Conservation (phyloP, 2,888 invertebrate species). For the Diadromus collaris region DNA sequence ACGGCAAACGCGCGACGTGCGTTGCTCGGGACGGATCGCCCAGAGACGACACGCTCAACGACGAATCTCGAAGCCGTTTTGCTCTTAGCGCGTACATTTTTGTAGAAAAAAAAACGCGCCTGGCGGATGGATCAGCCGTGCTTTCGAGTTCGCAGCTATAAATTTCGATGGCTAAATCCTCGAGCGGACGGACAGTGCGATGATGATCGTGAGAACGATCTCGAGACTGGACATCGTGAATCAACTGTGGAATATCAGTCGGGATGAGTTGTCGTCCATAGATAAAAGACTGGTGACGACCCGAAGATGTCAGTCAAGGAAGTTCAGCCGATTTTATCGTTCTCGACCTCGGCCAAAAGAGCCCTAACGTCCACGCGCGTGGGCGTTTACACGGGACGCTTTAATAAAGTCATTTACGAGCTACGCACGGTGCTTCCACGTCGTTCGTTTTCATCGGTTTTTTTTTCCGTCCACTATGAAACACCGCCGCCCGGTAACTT, state of each 20-base stretch:
- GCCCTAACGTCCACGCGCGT: conserved; percentile 15
- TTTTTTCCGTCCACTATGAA: conserved; percentile 14
- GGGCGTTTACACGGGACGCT: conserved; percentile 24
- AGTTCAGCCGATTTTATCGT: conserved; percentile 61
- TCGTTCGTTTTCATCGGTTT: not conserved
- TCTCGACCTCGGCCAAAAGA: conserved; percentile 45
- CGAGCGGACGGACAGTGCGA: not conserved
- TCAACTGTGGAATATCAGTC: conserved; percentile 25
- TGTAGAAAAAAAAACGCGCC: not conserved
- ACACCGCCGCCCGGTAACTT: not conserved
- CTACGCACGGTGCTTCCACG: conserved; percentile 38
- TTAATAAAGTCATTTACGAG: conserved; percentile 68
- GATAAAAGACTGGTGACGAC: conserved; percentile 25
- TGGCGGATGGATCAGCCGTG: not conserved
- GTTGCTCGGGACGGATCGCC: not conserved
- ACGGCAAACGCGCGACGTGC: conserved; percentile 3
- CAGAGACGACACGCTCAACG: not conserved
- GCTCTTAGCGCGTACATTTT: not conserved
- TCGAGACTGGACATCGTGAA: conserved; percentile 38
- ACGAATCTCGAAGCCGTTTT: not conserved
- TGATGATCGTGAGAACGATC: conserved; percentile 30
- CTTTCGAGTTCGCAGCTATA: not conserved
- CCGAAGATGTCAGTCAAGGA: conserved; percentile 43
- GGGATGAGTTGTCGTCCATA: not conserved
- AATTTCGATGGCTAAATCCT: not conserved